phyloP scores from a whole-genome alignment of 1,140 invertebrate species.

The Drosophila truncata region DNA sequence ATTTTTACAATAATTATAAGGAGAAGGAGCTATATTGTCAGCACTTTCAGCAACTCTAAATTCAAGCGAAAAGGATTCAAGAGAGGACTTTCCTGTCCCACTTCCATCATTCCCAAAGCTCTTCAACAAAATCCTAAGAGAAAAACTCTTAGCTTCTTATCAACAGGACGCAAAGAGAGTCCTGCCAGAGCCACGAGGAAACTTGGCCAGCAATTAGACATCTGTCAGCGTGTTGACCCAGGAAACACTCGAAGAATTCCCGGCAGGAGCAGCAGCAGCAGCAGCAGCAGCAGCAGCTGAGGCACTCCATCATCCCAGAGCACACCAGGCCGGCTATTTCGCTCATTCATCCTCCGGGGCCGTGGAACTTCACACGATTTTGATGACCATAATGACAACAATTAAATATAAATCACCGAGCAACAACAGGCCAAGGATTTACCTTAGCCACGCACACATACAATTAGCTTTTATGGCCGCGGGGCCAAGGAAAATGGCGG shows the following conservation, averaged over 20 bases:
- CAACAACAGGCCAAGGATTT: slow-evolving; percentile 63
- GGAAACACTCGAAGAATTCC: slow-evolving; percentile 39
- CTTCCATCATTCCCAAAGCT: slow-evolving; percentile 33
- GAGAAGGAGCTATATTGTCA: not conserved
- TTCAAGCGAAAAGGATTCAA: not conserved
- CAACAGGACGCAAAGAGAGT: slow-evolving; percentile 7
- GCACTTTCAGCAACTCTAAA: not conserved
- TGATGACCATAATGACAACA: slow-evolving; percentile 83
- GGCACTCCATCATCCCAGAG: slow-evolving; percentile 44
- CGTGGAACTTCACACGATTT: slow-evolving; percentile 56
- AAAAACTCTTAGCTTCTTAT: not conserved
- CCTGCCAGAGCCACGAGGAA: slow-evolving; percentile 2
- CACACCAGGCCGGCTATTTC: not conserved
- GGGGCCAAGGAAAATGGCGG: slow-evolving; percentile 54
- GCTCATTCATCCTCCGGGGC: slow-evolving; percentile 7
- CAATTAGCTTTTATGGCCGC: slow-evolving; percentile 81
- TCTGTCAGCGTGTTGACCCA: slow-evolving; percentile 47
- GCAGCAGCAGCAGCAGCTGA: slow-evolving; percentile 15
- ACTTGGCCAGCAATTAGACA: slow-evolving; percentile 51
- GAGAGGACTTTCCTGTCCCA: slow-evolving; percentile 19
- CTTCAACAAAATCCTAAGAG: slow-evolving; percentile 50
- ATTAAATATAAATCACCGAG: slow-evolving; percentile 82
- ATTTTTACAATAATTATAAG: not conserved
- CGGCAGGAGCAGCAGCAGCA: slow-evolving; percentile 5
- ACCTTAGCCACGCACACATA: slow-evolving; percentile 66